These are phyloP conservation scores for Gonatopus flavifemur DNA, from an alignment of 1,140 invertebrate genomes.

Conservation along the genomic window DNA sequence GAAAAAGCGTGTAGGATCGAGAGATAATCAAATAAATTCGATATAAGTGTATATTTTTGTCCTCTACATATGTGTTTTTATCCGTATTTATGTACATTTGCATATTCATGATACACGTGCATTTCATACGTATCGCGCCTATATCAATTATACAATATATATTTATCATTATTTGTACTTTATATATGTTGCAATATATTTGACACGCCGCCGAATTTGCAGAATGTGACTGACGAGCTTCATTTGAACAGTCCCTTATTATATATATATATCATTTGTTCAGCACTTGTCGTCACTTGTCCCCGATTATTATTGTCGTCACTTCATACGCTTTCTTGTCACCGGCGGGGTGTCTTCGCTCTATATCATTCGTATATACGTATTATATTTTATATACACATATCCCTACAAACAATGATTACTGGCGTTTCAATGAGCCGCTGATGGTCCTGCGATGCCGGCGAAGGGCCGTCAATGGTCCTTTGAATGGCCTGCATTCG, in stretches of 20 bases:
- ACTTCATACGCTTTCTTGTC: conserved; percentile 18
- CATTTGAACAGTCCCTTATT: conserved; percentile 46
- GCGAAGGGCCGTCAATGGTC: too few species aligned
- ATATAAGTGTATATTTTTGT: too few species aligned
- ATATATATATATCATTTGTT: conserved; percentile 20
- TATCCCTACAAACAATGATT: too few species aligned
- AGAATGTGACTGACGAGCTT: conserved; percentile 52
- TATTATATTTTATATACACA: conserved; percentile 30
- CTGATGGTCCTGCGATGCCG: too few species aligned
- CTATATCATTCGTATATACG: too few species aligned
- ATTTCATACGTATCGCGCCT: conserved; percentile 17
- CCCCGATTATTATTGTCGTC: too few species aligned
- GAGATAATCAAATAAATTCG: too few species aligned
- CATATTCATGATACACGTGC: conserved; percentile 33
- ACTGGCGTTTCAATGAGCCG: too few species aligned
- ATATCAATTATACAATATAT: conserved; percentile 20
- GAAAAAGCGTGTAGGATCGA: too few species aligned
- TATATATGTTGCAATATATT: conserved; percentile 27
- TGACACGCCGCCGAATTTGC: conserved; percentile 45
- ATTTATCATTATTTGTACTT: conserved; percentile 13
- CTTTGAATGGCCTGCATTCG: too few species aligned
- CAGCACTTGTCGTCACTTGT: conserved; percentile 6
- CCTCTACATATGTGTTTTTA: too few species aligned
- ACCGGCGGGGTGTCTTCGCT: conserved; percentile 12
- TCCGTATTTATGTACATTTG: too few species aligned